phyloP scores from a whole-genome alignment of 1,140 invertebrate species.

The Dendroctonus ponderosae region DNA sequence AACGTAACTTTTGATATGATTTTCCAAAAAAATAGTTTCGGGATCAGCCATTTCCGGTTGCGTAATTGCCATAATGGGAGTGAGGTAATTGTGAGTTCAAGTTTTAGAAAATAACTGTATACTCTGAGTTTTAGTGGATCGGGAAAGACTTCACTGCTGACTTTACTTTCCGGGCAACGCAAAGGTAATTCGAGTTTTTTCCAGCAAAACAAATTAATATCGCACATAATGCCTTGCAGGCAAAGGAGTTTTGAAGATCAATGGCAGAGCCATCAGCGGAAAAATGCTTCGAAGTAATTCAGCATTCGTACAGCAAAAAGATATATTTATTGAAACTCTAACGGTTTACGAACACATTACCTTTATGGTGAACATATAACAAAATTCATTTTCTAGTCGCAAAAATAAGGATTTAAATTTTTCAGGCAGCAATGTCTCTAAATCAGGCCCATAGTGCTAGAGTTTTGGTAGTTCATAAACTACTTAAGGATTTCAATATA shows the following conservation, averaged over 20 bases:
- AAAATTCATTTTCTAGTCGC: slow-evolving; percentile 8
- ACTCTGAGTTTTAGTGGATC: slow-evolving; percentile 58
- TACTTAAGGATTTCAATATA: slow-evolving; percentile 54
- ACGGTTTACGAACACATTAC: slow-evolving; percentile 71
- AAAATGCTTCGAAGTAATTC: slow-evolving; percentile 67
- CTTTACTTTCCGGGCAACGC: slow-evolving; percentile 65
- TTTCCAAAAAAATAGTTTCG: slow-evolving; percentile 45
- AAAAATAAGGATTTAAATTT: slow-evolving; percentile 1
- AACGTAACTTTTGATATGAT: slow-evolving; percentile 1
- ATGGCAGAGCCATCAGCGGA: slow-evolving; percentile 61
- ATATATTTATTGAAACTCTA: slow-evolving; percentile 66
- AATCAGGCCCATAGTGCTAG: slow-evolving; percentile 15
- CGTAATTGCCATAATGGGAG: slow-evolving; percentile 54
- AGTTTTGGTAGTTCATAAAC: slow-evolving; percentile 29
- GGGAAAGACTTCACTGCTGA: slow-evolving; percentile 70
- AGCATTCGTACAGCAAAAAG: slow-evolving; percentile 71
- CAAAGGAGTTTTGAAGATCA: slow-evolving; percentile 66
- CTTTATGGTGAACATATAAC: slow-evolving; percentile 64
- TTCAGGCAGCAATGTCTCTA: slow-evolving; percentile 29
- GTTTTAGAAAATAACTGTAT: slow-evolving; percentile 21
- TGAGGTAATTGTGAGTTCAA: slow-evolving; percentile 47
- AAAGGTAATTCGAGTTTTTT: slow-evolving; percentile 51
- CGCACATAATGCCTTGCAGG: slow-evolving; percentile 45
- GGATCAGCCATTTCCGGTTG: slow-evolving; percentile 49
- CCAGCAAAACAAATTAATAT: no score